Conservation (phyloP, 2,888 invertebrate genomes). For the Rhaphigaster nebulosa region DNA sequence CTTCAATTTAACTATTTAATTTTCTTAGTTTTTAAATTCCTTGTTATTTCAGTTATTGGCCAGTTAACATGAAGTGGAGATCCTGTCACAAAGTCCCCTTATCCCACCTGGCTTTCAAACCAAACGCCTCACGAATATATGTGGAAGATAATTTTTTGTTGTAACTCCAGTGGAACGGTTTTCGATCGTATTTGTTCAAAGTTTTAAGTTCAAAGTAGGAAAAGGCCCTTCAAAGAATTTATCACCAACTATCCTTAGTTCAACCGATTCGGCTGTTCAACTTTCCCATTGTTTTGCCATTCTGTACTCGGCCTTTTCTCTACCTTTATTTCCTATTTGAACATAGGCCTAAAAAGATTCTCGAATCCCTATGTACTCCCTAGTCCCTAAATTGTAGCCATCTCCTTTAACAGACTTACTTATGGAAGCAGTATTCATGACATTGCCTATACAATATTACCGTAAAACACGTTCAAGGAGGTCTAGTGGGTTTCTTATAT, state of each 20-base stretch:
- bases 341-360: not conserved
- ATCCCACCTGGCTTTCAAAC: no score
- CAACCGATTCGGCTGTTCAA: not conserved
- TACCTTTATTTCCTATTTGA: not conserved
- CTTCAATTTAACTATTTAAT: no score
- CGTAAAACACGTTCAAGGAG: not conserved
- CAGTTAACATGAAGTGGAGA: no score
- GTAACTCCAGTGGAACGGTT: not conserved
- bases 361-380: not conserved
- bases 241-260: not conserved
- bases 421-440: not conserved
- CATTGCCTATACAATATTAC: not conserved
- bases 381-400: not conserved
- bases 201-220: not conserved
- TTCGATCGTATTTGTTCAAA: not conserved
- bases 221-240: not conserved
- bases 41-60: no score
- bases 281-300: not conserved
- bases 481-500: not conserved
- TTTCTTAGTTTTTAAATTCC: no score
- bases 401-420: not conserved
- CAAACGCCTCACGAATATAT: no score
- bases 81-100: no score
- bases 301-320: not conserved
- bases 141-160: no score